Conservation (phyloP, 2,888 invertebrate species). For the Antheraea yamamai region DNA sequence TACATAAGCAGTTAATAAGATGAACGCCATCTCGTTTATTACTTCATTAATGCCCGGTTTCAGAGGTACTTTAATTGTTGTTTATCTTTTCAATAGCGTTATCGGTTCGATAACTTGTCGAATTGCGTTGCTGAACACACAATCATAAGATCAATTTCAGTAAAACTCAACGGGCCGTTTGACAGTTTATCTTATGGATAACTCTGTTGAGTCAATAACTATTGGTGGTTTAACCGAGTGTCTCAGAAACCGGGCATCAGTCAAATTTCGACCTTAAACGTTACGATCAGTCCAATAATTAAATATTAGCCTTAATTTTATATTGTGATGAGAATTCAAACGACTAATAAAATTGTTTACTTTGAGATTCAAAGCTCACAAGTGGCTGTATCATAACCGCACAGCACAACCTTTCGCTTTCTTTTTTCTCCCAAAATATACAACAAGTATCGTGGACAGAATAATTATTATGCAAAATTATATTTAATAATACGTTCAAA, state of each 20-base stretch:
- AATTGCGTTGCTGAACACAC: no score
- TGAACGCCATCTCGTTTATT: neutral
- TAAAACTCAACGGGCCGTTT: no score
- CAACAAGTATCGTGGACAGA: neutral
- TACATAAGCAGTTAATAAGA: neutral
- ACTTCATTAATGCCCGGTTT: neutral
- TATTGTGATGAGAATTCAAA: neutral
- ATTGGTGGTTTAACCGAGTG: no score
- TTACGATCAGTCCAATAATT: constrained; percentile 12
- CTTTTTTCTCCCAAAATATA: neutral
- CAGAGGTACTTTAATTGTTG: no score
- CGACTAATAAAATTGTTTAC: neutral
- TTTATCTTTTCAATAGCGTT: no score
- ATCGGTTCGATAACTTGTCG: no score
- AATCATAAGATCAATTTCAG: no score
- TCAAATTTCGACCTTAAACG: neutral
- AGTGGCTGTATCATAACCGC: neutral
- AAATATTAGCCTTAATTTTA: constrained; percentile 9
- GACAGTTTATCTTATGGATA: no score
- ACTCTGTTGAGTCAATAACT: no score
- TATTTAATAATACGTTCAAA: neutral
- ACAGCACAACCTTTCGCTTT: neutral
- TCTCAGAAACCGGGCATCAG: neutral
- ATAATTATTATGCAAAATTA: neutral
- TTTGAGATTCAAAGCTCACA: constrained; percentile 8